A percentile compares a stretch with the other conserved stretches of the same genome.
These are phyloP conservation scores for Shargacucullia verbasci DNA, from an alignment of 2,888 invertebrate genomes.

Conservation along the genomic window DNA sequence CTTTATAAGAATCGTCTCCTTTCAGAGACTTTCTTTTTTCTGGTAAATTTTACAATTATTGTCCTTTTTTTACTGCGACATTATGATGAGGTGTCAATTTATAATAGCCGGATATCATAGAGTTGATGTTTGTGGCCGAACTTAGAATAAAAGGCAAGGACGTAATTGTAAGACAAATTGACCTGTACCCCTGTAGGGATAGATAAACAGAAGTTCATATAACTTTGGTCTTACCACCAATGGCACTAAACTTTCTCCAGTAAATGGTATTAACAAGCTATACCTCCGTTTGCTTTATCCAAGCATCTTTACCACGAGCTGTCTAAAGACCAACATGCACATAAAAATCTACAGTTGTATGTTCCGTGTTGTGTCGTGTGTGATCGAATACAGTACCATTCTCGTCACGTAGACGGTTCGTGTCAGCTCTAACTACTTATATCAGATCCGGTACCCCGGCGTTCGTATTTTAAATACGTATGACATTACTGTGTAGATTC, in stretches of 20 bases:
- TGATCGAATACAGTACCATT: conserved; percentile 36
- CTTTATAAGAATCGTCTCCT: too few relatives aligned
- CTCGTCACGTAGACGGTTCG: conserved; percentile 68
- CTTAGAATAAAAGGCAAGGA: too few relatives aligned
- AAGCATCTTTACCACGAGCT: background rate
- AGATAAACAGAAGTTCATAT: too few relatives aligned
- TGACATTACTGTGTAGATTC: conserved; percentile 58
- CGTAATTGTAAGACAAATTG: too few relatives aligned
- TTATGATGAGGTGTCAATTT: background rate
- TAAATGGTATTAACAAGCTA: too few relatives aligned
- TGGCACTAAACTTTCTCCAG: too few relatives aligned
- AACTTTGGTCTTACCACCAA: too few relatives aligned
- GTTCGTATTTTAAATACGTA: conserved; percentile 64
- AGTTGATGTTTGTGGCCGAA: background rate
- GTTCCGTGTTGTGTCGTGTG: conserved; percentile 32
- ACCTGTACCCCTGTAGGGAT: too few relatives aligned
- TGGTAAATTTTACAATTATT: background rate
- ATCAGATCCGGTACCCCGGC: conserved; percentile 72
- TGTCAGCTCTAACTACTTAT: conserved; percentile 65
- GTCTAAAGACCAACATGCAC: conserved; percentile 2
- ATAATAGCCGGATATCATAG: background rate
- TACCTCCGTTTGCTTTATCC: too few relatives aligned
- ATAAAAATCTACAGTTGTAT: conserved; percentile 4
- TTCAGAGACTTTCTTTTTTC: background rate
- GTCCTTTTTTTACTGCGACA: background rate